Base-by-base conservation (phyloP, 2,888 invertebrate genomes). In the Altica lythri region DNA sequence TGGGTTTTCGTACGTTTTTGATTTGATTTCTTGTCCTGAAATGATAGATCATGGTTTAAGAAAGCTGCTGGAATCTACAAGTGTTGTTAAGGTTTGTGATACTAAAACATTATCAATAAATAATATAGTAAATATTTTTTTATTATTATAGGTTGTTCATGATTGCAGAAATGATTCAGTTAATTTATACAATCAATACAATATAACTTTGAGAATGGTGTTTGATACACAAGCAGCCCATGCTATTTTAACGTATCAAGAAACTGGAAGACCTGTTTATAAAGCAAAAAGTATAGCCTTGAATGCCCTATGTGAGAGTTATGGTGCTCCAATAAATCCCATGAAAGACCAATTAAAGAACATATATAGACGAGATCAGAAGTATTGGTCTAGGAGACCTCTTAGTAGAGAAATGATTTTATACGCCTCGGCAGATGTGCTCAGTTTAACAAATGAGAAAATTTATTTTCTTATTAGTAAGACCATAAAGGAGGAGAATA, bases 261-360 rank as follows among this genome's bases (percentile, higher is more conserved):
- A 92, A 68, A 90, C 89, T 55, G 88, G 88, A 57, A 89, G 92
- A 68, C 94, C 95, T 25, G 92, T 95, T 44, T 92, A 95, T 73
- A 96, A 96, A 80, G 92, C 94, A 46, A 95, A 95, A 78, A 92
- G 92, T 74, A 86, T 95, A 40, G 92, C 93, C 65, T 80, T 96
- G 53, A 93, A 94, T 79, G 90, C 94, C 47, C 80, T 97, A 48
- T 95, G 95, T 76, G 90, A 94, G 76, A 81, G 88, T 59, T 93
- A 95, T 74, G 89, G 89, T 70, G 92, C 92, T 40, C 89, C 92
- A 0, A 83, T 86, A 70, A 95, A 95, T 78, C 92, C 93, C 1
- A 86, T 94, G 77, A 96, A 94, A 74, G 94, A 95, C 72, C 92
- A 92, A 72, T 75, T 92, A 51, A 92, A 92, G 76, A 89, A 88